Evolutionary conservation across 2,797 vertebrate genomes (phyloP).

Genomic region (Syngnathus acus): DNA sequence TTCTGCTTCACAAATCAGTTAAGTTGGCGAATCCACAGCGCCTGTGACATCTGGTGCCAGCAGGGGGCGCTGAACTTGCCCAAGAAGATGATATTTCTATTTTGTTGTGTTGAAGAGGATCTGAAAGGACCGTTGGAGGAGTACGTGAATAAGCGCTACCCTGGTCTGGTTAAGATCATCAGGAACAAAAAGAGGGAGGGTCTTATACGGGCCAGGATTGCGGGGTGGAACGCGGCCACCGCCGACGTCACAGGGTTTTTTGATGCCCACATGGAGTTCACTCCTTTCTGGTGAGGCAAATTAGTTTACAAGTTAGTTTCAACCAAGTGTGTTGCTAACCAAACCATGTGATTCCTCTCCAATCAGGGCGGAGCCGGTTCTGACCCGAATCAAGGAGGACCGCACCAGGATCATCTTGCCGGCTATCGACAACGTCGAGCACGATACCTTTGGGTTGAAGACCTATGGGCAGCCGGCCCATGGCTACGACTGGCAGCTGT

Average conservation of each 20-base stretch:
- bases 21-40: neutral
- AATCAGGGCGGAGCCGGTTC: constrained; percentile 86
- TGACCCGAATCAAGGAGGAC: constrained; percentile 91
- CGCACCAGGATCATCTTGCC: constrained; percentile 85
- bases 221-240: constrained; percentile 92
- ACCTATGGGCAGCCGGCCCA: constrained; percentile 90
- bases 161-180: constrained; percentile 90
- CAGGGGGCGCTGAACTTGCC: neutral
- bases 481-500: constrained; percentile 96
- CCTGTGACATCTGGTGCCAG: neutral
- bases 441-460: constrained; percentile 89
- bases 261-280: constrained; percentile 95
- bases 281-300: constrained; percentile 82
- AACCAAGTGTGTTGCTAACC: too few relatives aligned
- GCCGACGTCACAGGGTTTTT: constrained; percentile 92
- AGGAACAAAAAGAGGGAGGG: constrained; percentile 92
- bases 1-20: neutral
- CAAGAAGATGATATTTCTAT: neutral
- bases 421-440: constrained; percentile 96
- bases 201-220: constrained; percentile 88
- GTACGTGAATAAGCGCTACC: constrained; percentile 93
- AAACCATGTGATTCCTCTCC: neutral
- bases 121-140: constrained; percentile 89
- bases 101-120: constrained; percentile 72
- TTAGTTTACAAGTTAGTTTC: neutral